Percentiles rank a stretch among this genome's conserved stretches.
These are phyloP conservation scores for Myotis findleyi DNA, from an alignment of 2,797 vertebrate species.

Conservation along the genomic window DNA sequence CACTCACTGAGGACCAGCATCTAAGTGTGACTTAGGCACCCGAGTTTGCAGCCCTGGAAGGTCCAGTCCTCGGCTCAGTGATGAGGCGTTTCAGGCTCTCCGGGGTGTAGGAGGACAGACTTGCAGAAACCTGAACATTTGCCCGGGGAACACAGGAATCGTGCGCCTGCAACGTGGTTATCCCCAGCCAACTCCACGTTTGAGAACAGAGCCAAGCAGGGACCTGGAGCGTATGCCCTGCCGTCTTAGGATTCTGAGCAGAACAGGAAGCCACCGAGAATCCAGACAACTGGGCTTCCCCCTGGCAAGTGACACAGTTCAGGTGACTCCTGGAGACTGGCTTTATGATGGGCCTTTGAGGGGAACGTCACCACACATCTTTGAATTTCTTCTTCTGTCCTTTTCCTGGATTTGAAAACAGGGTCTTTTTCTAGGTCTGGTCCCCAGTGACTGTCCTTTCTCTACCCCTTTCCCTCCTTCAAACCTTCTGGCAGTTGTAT, in stretches of 20 bases:
- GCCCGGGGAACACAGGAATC: not conserved
- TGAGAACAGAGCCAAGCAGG: not conserved
- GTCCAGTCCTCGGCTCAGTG: not conserved
- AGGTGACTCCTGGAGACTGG: not conserved
- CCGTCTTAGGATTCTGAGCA: slow-evolving; percentile 16
- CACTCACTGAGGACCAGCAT: too few relatives aligned
- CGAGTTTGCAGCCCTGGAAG: not conserved
- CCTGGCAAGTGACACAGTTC: not conserved
- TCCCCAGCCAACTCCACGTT: not conserved
- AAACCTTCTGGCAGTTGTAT: not conserved
- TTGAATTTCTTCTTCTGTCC: not conserved
- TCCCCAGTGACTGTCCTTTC: not conserved
- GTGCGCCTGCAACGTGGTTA: not conserved
- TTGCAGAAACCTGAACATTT: not conserved
- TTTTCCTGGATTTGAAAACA: not conserved
- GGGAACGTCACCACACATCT: not conserved
- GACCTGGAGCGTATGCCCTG: slow-evolving; percentile 37
- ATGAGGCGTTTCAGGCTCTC: not conserved
- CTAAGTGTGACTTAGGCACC: not conserved
- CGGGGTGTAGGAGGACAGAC: not conserved
- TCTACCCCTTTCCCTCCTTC: not conserved
- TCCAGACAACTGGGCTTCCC: not conserved
- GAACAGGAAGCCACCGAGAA: not conserved
- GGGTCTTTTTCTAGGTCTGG: not conserved
- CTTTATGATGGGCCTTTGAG: not conserved